These are phyloP conservation scores for Emys orbicularis DNA, from an alignment of 2,797 vertebrate species.

Conservation along the genomic window DNA sequence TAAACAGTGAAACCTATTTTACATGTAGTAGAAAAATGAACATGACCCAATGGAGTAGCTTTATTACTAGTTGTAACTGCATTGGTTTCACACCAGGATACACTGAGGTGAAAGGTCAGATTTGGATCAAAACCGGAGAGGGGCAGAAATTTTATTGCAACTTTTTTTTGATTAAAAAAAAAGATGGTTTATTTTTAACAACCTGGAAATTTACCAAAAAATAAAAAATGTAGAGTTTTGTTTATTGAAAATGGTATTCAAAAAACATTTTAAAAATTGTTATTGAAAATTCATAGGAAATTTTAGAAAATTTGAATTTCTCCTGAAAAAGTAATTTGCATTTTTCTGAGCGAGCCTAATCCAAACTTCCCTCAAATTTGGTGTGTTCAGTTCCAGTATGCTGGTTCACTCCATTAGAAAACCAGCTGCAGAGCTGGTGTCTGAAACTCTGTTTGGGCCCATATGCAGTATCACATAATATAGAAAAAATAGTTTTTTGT, in stretches of 20 bases:
- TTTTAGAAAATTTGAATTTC: neutral
- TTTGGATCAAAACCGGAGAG: neutral
- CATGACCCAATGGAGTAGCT: neutral
- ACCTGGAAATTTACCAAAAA: neutral
- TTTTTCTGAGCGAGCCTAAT: neutral
- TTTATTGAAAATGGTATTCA: neutral
- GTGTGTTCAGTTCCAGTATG: neutral
- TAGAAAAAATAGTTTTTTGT: neutral
- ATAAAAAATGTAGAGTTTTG: neutral
- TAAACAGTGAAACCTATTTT: neutral
- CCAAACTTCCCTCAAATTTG: neutral
- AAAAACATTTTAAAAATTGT: neutral
- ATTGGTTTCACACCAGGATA: neutral
- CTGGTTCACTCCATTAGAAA: neutral
- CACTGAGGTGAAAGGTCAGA: neutral
- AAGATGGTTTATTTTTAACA: neutral
- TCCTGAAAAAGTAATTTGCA: neutral
- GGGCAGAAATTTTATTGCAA: neutral
- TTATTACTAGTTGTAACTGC: neutral
- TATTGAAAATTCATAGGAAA: neutral
- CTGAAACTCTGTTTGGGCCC: neutral
- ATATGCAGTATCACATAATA: neutral
- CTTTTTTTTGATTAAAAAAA: neutral
- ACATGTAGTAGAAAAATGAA: rapidly evolving
- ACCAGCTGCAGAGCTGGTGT: neutral